phyloP scores from a whole-genome alignment of 2,113 vertebrate genomes.

The Aspidoscelis tigris region DNA sequence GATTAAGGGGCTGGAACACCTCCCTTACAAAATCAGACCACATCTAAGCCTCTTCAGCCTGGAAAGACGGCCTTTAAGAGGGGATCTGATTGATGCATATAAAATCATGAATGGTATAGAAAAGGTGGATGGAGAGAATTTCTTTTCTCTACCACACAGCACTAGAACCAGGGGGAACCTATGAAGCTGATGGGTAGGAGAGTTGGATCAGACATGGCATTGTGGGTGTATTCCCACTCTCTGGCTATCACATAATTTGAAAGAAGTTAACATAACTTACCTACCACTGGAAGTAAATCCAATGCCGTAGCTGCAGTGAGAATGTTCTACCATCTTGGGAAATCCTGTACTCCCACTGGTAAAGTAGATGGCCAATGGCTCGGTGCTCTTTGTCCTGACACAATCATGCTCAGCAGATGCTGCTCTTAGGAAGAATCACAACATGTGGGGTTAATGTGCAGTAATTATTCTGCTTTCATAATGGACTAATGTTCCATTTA shows the following conservation, averaged over 20 bases:
- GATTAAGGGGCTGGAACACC: too few relatives aligned
- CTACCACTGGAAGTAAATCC: conserved; percentile 79
- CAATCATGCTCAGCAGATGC: conserved; percentile 75
- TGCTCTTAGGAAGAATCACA: conserved; percentile 65
- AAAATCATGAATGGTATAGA: too few relatives aligned
- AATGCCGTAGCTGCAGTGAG: conserved; percentile 80
- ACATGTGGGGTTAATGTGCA: fast-evolving
- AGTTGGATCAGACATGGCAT: not conserved
- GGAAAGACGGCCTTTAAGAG: too few relatives aligned
- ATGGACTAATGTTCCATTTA: not conserved
- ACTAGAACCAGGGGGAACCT: too few relatives aligned
- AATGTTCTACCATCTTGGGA: conserved; percentile 85
- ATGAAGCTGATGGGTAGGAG: too few relatives aligned
- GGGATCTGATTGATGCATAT: too few relatives aligned
- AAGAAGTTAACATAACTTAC: conserved; percentile 48
- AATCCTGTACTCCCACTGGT: conserved; percentile 84
- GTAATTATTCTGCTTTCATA: too few relatives aligned
- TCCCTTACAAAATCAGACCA: too few relatives aligned
- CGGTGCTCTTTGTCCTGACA: conserved; percentile 74
- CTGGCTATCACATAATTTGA: not conserved
- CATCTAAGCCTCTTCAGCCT: too few relatives aligned
- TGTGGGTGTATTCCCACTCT: not conserved
- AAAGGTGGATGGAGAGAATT: too few relatives aligned
- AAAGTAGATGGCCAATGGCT: conserved; percentile 81
- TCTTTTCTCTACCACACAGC: too few relatives aligned